A percentile compares a stretch with the other conserved stretches of the same genome.
Conservation (phyloP, 1,140 invertebrate species). For the Pristionchus pacificus region DNA sequence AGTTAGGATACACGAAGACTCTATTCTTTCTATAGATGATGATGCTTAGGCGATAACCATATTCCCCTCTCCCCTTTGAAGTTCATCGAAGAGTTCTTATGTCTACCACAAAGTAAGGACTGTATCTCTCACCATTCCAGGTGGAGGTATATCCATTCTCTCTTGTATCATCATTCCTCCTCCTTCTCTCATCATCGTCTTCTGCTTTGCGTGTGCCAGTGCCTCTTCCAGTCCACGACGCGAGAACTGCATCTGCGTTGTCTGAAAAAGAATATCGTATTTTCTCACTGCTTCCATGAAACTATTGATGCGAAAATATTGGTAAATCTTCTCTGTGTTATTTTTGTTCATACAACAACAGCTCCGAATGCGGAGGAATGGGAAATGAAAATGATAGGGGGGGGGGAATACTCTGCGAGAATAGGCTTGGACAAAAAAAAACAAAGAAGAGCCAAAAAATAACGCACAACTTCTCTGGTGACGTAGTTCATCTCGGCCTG, state of each 20-base stretch:
- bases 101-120: background rate
- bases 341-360: too few species aligned
- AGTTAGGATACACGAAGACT: too few species aligned
- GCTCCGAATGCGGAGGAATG: too few species aligned
- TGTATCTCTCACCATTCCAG: constrained; percentile 1
- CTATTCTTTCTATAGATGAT: too few species aligned
- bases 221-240: constrained; percentile 21
- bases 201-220: background rate
- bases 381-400: too few species aligned
- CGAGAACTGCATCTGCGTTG: constrained; percentile 17
- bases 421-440: background rate
- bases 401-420: background rate
- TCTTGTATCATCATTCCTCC: background rate
- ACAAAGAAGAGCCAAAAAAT: background rate
- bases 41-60: too few species aligned
- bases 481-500: constrained; percentile 18
- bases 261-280: constrained; percentile 5
- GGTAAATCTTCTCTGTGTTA: too few species aligned
- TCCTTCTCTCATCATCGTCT: constrained; percentile 6
- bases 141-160: background rate
- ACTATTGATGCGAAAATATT: too few species aligned
- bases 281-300: background rate
- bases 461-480: constrained; percentile 4
- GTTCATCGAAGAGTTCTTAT: background rate
- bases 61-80: background rate